Evolutionary conservation across 37 sponge, comb jelly and placozoan species (phyloP).

Genomic region (Theonella swinhoei): DNA sequence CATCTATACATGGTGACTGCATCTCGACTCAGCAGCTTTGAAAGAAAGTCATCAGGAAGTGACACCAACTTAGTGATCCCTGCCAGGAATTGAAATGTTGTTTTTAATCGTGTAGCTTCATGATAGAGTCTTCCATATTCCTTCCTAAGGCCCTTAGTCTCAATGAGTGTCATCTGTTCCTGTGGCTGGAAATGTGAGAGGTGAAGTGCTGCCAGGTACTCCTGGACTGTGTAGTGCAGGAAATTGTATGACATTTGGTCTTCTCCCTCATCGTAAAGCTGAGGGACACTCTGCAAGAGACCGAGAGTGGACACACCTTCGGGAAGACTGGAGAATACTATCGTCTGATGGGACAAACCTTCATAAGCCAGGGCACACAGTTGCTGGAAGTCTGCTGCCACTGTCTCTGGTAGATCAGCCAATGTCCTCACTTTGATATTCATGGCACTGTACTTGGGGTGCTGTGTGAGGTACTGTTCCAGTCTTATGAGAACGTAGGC

Average conservation of each 20-base stretch:
- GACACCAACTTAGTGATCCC: background rate
- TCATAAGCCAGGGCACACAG: slow-evolving; percentile 8
- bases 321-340: background rate
- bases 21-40: background rate
- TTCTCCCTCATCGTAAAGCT: background rate
- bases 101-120: background rate
- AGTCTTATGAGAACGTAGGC: slow-evolving; percentile 5
- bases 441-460: background rate
- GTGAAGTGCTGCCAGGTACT: background rate
- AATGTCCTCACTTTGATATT: background rate
- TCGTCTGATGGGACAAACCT: background rate
- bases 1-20: background rate
- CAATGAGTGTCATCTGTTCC: background rate
- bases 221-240: background rate
- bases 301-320: background rate
- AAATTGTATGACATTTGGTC: background rate
- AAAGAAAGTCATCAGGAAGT: background rate
- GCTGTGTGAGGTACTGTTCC: background rate
- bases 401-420: background rate
- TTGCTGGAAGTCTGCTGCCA: background rate
- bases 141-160: background rate
- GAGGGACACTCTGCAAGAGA: slow-evolving; percentile 4
- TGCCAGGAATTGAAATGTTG: background rate
- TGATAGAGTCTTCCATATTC: background rate
- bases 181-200: background rate